Percentiles rank a stretch among this genome's conserved stretches.
Evolutionary conservation across 1,140 invertebrate species (phyloP).

Genomic region (Trypoxylus dichotomus): DNA sequence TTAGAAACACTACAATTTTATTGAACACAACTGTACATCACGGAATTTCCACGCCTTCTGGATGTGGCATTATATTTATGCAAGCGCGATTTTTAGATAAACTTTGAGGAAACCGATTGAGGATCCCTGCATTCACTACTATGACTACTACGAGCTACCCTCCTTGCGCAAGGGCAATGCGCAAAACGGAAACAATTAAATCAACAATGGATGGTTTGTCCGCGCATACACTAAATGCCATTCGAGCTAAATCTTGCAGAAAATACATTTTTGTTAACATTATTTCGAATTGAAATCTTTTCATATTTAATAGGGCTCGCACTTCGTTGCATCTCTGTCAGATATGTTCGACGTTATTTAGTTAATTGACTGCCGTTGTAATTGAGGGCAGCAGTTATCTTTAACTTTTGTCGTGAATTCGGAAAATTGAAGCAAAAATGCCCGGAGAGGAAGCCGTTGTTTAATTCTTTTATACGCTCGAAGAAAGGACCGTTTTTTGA

Average conservation of each 20-base stretch:
- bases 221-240: constrained; percentile 43
- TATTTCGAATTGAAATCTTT: constrained; percentile 48
- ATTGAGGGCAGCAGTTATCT: constrained; percentile 14
- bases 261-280: constrained; percentile 51
- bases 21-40: too few species aligned
- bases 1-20: too few species aligned
- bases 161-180: constrained; percentile 44
- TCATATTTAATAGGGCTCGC: constrained; percentile 49
- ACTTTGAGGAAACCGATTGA: constrained; percentile 36
- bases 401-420: background rate
- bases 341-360: constrained; percentile 28
- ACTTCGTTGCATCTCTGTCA: constrained; percentile 39
- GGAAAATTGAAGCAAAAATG: constrained; percentile 2
- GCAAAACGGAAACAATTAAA: constrained; percentile 55
- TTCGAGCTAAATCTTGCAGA: constrained; percentile 53
- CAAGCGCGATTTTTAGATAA: background rate
- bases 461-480: background rate
- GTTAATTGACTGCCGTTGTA: constrained; percentile 18
- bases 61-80: background rate
- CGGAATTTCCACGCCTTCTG: too few species aligned
- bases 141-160: constrained; percentile 32
- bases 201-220: constrained; percentile 54
- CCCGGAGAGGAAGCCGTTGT: background rate
- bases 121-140: constrained; percentile 37
- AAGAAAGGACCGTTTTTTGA: background rate